A percentile compares a stretch with the other conserved stretches of the same genome.
Evolutionary conservation across 2,888 invertebrate species (phyloP).

Genomic region (Mythimna loreyi): DNA sequence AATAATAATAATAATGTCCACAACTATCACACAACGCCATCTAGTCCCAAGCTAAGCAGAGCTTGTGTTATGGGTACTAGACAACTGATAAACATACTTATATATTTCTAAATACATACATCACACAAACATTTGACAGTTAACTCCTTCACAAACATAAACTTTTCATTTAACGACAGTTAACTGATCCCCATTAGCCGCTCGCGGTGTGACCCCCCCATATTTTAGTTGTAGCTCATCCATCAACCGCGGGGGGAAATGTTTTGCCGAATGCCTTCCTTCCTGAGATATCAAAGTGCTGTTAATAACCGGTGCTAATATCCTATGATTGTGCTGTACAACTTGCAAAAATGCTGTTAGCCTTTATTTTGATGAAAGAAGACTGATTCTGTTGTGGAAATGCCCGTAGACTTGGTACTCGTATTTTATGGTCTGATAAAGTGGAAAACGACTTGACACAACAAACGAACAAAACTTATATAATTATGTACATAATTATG

Average conservation of each 20-base stretch:
- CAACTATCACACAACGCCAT: too few relatives aligned
- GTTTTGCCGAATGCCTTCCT: constrained; percentile 73
- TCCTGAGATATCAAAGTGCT: constrained; percentile 68
- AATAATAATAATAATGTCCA: too few relatives aligned
- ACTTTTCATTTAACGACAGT: constrained; percentile 29
- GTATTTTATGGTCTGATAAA: too few relatives aligned
- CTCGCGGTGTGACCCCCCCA: constrained; percentile 36
- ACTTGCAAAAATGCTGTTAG: constrained; percentile 58
- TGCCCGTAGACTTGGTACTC: too few relatives aligned
- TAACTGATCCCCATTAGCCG: constrained; percentile 25
- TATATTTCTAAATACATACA: too few relatives aligned
- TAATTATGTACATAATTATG: too few relatives aligned
- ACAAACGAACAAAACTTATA: too few relatives aligned
- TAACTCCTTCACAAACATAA: background rate
- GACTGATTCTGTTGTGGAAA: too few relatives aligned
- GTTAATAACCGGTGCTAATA: constrained; percentile 68
- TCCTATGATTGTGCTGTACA: constrained; percentile 57
- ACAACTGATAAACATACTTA: too few relatives aligned
- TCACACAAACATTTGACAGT: background rate
- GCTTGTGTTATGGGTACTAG: too few relatives aligned
- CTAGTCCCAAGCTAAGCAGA: too few relatives aligned
- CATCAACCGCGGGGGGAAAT: constrained; percentile 72
- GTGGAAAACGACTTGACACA: too few relatives aligned
- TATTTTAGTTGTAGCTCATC: constrained; percentile 63
- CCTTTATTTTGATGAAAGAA: background rate